Conservation (phyloP, 2,797 vertebrate genomes). For the Microhierax caerulescens region DNA sequence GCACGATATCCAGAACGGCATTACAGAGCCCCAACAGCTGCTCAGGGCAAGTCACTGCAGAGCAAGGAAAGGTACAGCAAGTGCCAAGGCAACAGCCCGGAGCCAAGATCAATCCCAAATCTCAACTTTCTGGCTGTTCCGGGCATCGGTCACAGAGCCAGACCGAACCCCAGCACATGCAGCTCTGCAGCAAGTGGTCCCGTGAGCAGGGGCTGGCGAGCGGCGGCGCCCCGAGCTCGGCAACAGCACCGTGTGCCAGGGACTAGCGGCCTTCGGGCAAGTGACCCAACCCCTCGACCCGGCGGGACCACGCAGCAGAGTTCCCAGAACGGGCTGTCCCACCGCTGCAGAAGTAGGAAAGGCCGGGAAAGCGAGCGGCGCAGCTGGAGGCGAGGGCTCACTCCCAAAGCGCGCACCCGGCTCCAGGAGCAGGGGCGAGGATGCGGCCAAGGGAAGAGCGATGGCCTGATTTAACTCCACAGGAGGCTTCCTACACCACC, state of each 20-base stretch:
- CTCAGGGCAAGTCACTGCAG: background rate
- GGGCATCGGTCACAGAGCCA: background rate
- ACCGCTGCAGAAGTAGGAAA: rapidly evolving
- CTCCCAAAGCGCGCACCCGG: rapidly evolving
- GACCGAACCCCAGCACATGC: rapidly evolving
- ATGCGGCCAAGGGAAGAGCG: background rate
- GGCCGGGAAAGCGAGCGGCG: background rate
- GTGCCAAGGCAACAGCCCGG: background rate
- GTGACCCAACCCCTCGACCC: background rate
- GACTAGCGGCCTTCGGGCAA: too few relatives aligned
- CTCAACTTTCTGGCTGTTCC: rapidly evolving
- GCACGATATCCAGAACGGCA: background rate
- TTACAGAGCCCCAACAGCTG: background rate
- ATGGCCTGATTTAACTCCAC: conserved; percentile 33
- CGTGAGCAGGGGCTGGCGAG: background rate
- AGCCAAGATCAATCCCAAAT: background rate
- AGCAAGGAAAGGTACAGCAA: background rate
- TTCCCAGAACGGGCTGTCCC: background rate
- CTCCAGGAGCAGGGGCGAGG: background rate
- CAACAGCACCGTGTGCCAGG: rapidly evolving
- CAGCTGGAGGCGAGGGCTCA: background rate
- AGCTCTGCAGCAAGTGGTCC: background rate
- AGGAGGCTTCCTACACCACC: conserved; percentile 30
- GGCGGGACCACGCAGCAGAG: rapidly evolving
- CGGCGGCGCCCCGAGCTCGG: rapidly evolving